Evolutionary conservation across 2,888 invertebrate genomes (phyloP).

Genomic region (Aspidapion aeneum): DNA sequence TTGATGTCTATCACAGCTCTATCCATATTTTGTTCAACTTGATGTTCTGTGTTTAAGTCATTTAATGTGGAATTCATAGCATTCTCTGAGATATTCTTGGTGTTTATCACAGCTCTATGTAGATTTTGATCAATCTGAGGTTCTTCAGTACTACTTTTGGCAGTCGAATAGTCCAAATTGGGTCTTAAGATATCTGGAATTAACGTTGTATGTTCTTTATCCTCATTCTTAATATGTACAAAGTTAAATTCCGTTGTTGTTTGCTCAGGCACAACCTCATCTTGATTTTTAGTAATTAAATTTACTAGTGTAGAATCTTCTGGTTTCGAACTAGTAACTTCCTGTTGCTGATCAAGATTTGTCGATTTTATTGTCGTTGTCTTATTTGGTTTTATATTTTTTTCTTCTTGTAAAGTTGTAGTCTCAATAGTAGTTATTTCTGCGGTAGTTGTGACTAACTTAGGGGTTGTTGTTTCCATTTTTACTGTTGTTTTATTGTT

Average conservation of each 20-base stretch:
- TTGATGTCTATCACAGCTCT: too few species aligned
- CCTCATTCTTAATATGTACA: constrained; percentile 34
- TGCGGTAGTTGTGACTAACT: constrained; percentile 8
- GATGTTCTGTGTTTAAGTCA: too few species aligned
- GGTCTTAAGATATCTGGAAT: constrained; percentile 38
- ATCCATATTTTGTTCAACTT: too few species aligned
- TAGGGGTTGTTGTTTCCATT: constrained; percentile 12
- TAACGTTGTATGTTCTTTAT: constrained; percentile 35
- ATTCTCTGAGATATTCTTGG: not conserved
- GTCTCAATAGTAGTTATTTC: constrained; percentile 20
- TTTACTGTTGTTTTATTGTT: not conserved
- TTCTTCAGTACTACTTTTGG: not conserved
- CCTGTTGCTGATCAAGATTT: constrained; percentile 6
- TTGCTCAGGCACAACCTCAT: constrained; percentile 19
- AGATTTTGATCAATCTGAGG: not conserved
- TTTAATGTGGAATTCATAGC: too few species aligned
- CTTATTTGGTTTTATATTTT: too few species aligned
- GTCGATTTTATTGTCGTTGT: too few species aligned
- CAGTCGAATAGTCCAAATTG: constrained; percentile 39
- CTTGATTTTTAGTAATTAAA: constrained; percentile 27
- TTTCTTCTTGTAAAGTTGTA: too few species aligned
- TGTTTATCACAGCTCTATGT: not conserved
- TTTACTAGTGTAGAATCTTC: too few species aligned
- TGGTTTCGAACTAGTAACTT: constrained; percentile 6
- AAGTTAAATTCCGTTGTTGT: constrained; percentile 24